Evolutionary conservation across 2,113 vertebrate genomes (phyloP).

Genomic region (Mungos mungo): DNA sequence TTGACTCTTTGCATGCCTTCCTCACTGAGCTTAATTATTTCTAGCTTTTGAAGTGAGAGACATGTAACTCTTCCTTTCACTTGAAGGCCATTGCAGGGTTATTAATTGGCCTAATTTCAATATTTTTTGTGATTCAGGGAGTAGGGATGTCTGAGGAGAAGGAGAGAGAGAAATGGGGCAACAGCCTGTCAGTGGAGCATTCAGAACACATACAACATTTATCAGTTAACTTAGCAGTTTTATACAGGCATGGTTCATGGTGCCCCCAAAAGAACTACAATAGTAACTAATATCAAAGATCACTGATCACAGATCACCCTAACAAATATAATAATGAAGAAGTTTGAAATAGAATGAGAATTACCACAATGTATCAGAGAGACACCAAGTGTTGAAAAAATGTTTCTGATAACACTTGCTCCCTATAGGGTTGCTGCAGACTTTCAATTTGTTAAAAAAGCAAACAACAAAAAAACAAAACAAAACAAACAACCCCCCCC

Average conservation of each 20-base stretch:
- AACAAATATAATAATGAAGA: not conserved
- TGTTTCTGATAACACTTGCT: not conserved
- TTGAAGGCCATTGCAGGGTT: not conserved
- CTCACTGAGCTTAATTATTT: not conserved
- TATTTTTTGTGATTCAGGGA: not conserved
- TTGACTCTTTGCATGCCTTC: not conserved
- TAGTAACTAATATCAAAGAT: not conserved
- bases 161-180: not conserved
- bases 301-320: not conserved
- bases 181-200: not conserved
- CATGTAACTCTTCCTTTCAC: not conserved
- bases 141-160: not conserved
- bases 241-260: not conserved
- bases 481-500: too few relatives aligned
- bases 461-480: not conserved
- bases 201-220: not conserved
- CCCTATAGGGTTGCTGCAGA: not conserved
- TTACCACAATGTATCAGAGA: not conserved
- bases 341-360: not conserved
- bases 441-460: not conserved
- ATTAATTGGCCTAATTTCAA: not conserved
- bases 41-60: not conserved
- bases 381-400: not conserved
- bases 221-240: not conserved
- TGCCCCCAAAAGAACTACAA: not conserved